Evolutionary conservation across 2,113 vertebrate species (phyloP).

Genomic region (Daboia siamensis): DNA sequence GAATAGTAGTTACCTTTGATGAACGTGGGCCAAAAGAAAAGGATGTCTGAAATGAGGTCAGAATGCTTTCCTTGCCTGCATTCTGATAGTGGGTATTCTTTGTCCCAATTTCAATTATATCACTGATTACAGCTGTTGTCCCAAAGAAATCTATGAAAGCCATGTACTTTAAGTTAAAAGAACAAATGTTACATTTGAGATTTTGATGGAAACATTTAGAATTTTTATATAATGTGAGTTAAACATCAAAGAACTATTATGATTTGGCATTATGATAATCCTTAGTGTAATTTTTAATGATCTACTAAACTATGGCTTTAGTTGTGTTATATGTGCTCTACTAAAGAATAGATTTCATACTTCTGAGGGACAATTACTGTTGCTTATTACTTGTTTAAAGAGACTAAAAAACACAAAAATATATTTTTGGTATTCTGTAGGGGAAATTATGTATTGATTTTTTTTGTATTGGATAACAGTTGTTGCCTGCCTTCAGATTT

Average conservation of each 20-base stretch:
- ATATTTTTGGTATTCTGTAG: not conserved
- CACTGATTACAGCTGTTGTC: not conserved
- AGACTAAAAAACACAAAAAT: not conserved
- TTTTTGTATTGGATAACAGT: not conserved
- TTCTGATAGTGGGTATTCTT: not conserved
- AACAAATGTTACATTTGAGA: not conserved
- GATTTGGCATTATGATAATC: not conserved
- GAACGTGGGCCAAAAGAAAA: not conserved
- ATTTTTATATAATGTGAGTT: not conserved
- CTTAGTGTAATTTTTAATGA: not conserved
- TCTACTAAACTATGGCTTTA: not conserved
- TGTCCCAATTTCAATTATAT: not conserved
- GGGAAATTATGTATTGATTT: not conserved
- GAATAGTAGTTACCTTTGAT: not conserved
- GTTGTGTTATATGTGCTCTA: not conserved
- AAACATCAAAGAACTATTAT: not conserved
- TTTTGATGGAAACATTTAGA: not conserved
- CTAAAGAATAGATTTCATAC: not conserved
- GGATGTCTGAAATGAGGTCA: not conserved
- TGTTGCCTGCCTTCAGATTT: not conserved
- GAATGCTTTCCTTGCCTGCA: not conserved
- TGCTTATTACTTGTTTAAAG: not conserved
- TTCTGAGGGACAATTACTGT: not conserved
- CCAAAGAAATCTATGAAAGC: not conserved
- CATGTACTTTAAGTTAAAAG: not conserved